Base-by-base conservation (phyloP, 1,140 invertebrate species). In the Druon quercuslanigerum region DNA sequence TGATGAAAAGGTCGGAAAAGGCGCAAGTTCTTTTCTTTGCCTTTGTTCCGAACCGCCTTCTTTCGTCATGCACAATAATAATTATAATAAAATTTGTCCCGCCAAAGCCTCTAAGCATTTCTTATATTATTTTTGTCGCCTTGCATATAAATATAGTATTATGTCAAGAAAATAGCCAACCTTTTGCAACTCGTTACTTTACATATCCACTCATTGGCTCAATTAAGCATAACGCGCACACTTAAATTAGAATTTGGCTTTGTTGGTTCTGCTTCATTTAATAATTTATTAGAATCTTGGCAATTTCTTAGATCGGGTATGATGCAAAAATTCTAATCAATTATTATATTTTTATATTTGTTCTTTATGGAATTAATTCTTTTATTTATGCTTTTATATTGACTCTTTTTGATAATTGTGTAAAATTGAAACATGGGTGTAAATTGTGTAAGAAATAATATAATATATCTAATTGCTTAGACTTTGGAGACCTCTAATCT, bases 41-140 rank as follows among this genome's bases (percentile, higher is more conserved):
- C 52, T 54, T 54, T 54, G 52, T 54, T 54, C n/a, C 52, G 4
- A 54, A 54, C 52, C 52, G 52, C n/a, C 52, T 54, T 7, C 52
- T 19, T 54, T 54, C 52, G 16, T 17, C 52, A 17, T 54, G n/a
- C 52, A 19, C 17, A 54, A 54, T 17, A 54, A 17, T 54, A 54
- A 54, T 54, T 54, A 19, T 54, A n/a, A 54, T 54, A 54, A 54
- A 54, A 54, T 54, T 19, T 54, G 52, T 17, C 52, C 52, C 52
- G 52, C 52, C 17, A 54, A 9, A 54, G n/a, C 17, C 19, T 17
- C 0, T 17, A 6, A 54, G 25, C 60, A 40, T 60, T 60, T n/a
- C 14, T 33, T 2, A 40, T 33, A n/a, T 56, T 56, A 46, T 66
- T 66, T 33, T 66, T 66, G n/a, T 6, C 25, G 57, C 3, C 16